phyloP scores from a whole-genome alignment of 2,113 vertebrate species.

The Hucho hucho region DNA sequence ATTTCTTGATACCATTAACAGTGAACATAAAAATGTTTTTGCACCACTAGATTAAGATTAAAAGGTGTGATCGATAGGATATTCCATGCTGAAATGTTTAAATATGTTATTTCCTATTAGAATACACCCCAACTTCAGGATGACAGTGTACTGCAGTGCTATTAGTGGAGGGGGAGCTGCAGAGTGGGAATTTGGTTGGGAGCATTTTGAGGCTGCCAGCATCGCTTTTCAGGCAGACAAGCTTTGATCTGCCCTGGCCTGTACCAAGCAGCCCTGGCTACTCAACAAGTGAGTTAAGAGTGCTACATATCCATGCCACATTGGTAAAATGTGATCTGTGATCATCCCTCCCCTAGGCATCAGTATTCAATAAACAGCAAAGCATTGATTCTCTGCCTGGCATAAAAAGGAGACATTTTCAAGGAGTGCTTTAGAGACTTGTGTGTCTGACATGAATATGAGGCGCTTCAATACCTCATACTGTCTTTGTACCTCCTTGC shows the following conservation, averaged over 20 bases:
- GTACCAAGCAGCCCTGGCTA: constrained; percentile 81
- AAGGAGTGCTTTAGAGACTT: not conserved
- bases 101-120: constrained; percentile 59
- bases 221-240: constrained; percentile 85
- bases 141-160: constrained; percentile 85
- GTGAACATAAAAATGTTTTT: not conserved
- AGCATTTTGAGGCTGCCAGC: constrained; percentile 45
- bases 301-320: not conserved
- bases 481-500: not conserved
- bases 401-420: not conserved
- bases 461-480: not conserved
- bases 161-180: constrained; percentile 73
- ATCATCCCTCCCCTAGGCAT: no score
- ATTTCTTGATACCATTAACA: not conserved
- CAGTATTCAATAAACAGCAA: not conserved
- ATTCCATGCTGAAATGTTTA: not conserved
- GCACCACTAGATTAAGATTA: not conserved
- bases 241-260: constrained; percentile 82
- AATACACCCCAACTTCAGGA: constrained; percentile 85
- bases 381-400: not conserved
- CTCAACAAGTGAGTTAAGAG: constrained; percentile 77
- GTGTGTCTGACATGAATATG: not conserved
- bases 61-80: not conserved
- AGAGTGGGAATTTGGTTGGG: constrained; percentile 86
- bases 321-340: not conserved